Conservation (phyloP, 2,113 vertebrate genomes). For the Phaethornis superciliosus region DNA sequence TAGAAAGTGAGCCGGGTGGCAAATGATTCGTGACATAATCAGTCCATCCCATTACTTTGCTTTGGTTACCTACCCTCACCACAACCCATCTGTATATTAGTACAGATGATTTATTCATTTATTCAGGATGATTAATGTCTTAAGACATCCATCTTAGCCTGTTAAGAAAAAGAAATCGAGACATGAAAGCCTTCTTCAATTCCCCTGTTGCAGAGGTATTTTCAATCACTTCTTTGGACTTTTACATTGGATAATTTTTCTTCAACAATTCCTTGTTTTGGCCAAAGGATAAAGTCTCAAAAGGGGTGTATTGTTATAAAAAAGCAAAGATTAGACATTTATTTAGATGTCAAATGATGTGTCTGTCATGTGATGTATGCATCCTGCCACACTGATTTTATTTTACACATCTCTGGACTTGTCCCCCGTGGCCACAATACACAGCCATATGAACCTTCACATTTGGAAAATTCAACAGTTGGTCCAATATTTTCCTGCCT, state of each 20-base stretch:
- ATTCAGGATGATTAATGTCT: constrained; percentile 1
- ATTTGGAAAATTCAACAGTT: background rate
- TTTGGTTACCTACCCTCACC: background rate
- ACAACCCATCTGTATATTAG: background rate
- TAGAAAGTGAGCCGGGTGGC: background rate
- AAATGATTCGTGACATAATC: background rate
- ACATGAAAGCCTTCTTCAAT: background rate
- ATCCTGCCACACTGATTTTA: background rate
- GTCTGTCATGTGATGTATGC: background rate
- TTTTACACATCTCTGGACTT: background rate
- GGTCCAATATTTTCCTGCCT: background rate
- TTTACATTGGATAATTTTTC: background rate
- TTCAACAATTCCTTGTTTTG: background rate
- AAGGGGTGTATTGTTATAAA: background rate
- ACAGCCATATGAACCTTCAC: background rate
- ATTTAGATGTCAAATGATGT: background rate
- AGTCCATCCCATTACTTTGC: background rate
- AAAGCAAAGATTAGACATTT: background rate
- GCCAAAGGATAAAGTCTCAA: background rate
- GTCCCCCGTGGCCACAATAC: background rate
- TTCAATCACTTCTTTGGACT: background rate
- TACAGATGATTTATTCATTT: background rate
- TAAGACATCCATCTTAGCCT: background rate
- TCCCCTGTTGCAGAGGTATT: background rate
- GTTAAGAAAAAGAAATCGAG: background rate